Percentiles rank a stretch among this genome's conserved stretches.
Conservation (phyloP, 2,888 invertebrate species). For the Melanostoma scalare region DNA sequence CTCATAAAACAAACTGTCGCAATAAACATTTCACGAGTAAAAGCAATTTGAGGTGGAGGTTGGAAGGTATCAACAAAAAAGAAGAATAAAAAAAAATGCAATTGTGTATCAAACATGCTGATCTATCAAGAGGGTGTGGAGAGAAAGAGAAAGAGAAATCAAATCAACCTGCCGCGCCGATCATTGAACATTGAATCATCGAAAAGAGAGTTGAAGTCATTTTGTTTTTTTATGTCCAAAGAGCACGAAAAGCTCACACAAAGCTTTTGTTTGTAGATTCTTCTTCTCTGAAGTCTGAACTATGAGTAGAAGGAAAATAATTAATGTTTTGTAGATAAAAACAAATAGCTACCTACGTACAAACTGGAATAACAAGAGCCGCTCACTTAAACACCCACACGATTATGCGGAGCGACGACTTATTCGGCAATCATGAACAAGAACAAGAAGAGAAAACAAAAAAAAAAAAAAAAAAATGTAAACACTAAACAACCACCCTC, state of each 20-base stretch:
- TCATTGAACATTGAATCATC: neutral
- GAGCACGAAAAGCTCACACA: conserved; percentile 32
- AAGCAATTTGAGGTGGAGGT: conserved; percentile 19
- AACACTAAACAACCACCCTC: conserved; percentile 63
- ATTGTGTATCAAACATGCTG: conserved; percentile 37
- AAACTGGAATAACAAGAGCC: neutral
- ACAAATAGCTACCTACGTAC: neutral
- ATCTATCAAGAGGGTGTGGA: conserved; percentile 4
- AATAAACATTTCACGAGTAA: conserved; percentile 54
- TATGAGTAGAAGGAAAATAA: no score
- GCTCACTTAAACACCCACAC: conserved; percentile 27
- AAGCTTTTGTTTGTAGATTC: neutral
- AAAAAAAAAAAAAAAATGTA: conserved; percentile 18
- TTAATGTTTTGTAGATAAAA: neutral
- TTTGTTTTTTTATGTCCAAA: neutral
- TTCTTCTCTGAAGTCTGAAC: no score
- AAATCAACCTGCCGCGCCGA: conserved; percentile 17
- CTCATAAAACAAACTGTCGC: conserved; percentile 51
- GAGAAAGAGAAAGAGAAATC: conserved; percentile 29
- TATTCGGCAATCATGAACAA: neutral
- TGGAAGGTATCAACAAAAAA: conserved; percentile 26
- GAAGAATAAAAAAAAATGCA: conserved; percentile 58
- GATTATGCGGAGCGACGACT: neutral
- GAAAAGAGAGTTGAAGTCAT: neutral
- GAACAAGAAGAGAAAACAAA: no score